Conservation (phyloP, 1,140 invertebrate genomes). For the Sitodiplosis mosellana region DNA sequence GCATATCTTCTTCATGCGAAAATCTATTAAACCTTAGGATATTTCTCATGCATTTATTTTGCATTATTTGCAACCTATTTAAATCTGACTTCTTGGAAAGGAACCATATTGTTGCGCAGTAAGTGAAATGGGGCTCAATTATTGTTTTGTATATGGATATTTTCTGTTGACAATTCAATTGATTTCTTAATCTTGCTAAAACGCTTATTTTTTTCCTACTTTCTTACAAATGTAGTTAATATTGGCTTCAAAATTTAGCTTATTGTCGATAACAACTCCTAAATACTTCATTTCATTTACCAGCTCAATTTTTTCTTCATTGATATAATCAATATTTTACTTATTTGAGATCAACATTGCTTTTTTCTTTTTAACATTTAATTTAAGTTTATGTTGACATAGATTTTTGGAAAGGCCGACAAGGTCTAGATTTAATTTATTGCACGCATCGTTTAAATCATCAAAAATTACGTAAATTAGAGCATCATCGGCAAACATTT, state of each 20-base stretch:
- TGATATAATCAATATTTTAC: background rate
- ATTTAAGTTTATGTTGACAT: background rate
- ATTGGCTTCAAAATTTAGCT: conserved; percentile 4
- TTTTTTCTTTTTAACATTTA: conserved; percentile 7
- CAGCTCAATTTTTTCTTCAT: conserved; percentile 4
- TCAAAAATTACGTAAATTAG: background rate
- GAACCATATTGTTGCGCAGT: conserved; percentile 5
- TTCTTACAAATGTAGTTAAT: conserved; percentile 3
- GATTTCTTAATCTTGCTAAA: conserved; percentile 5
- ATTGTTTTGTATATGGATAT: conserved; percentile 7
- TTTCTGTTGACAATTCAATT: conserved; percentile 1
- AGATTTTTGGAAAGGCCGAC: background rate
- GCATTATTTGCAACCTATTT: conserved; percentile 5
- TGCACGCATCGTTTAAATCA: background rate
- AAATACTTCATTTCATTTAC: conserved; percentile 7
- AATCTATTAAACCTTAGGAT: no score
- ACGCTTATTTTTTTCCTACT: background rate
- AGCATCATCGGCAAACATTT: background rate
- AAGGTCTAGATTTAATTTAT: background rate
- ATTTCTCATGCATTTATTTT: no score
- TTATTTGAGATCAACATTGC: conserved; percentile 5
- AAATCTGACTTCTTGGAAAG: conserved; percentile 4
- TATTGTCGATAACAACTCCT: conserved; percentile 5
- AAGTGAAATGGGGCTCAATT: conserved; percentile 7
- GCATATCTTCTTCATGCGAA: no score